Evolutionary conservation across 2,113 vertebrate species (phyloP).

Genomic region (Corythaeola cristata): DNA sequence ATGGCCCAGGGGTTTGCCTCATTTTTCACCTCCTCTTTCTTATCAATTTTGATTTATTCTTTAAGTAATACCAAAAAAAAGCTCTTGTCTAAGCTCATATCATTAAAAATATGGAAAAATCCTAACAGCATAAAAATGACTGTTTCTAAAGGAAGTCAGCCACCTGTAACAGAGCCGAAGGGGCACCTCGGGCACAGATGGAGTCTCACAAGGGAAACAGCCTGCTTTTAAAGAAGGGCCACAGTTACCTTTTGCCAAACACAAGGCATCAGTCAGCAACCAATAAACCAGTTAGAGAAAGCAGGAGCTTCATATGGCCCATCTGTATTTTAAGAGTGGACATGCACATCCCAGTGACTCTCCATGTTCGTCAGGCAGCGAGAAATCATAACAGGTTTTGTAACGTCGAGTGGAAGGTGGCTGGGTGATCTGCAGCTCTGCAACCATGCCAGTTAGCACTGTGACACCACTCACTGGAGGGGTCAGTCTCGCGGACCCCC

Average conservation of each 20-base stretch:
- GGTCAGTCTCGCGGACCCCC: background rate
- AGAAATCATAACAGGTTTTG: background rate
- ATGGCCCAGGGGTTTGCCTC: background rate
- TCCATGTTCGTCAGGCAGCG: background rate
- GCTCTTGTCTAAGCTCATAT: background rate
- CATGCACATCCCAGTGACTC: rapidly evolving
- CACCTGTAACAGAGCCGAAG: background rate
- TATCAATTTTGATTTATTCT: background rate
- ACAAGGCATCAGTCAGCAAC: background rate
- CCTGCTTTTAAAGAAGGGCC: background rate
- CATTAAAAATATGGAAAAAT: background rate
- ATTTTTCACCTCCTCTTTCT: background rate
- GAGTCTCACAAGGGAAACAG: background rate
- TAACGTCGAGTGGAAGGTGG: background rate
- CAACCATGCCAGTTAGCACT: rapidly evolving
- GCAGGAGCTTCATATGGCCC: background rate
- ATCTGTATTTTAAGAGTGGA: background rate
- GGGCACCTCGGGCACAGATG: rapidly evolving
- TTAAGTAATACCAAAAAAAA: background rate
- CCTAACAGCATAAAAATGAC: background rate
- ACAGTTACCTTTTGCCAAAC: background rate
- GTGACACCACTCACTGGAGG: background rate
- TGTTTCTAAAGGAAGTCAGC: background rate
- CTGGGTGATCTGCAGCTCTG: background rate
- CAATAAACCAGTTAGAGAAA: background rate